phyloP scores from a whole-genome alignment of 2,888 invertebrate species.

The Aspidiotus destructor region DNA sequence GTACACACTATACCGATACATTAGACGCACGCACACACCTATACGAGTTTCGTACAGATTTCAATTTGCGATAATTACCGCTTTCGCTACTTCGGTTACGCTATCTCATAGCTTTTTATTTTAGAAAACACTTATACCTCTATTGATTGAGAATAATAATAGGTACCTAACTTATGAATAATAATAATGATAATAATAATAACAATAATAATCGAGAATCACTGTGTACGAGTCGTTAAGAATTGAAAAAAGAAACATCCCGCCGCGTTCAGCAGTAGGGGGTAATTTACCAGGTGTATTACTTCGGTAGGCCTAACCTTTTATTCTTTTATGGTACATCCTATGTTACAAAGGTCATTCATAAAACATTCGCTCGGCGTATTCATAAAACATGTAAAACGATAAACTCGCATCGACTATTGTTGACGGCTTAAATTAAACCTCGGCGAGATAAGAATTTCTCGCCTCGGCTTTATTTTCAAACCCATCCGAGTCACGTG shows the following conservation, averaged over 20 bases:
- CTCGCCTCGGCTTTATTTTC: too few species aligned
- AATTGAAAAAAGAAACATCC: slow-evolving; percentile 18
- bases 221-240: not conserved
- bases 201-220: slow-evolving; percentile 10
- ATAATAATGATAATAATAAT: too few species aligned
- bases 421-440: slow-evolving; percentile 20
- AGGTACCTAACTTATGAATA: too few species aligned
- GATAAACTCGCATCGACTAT: slow-evolving; percentile 23
- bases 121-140: slow-evolving; percentile 1
- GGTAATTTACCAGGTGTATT: slow-evolving; percentile 30
- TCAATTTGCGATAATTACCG: slow-evolving; percentile 10
- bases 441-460: not conserved
- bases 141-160: slow-evolving; percentile 2
- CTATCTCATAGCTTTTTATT: slow-evolving; percentile 3
- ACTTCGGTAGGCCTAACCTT: slow-evolving; percentile 26
- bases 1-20: too few species aligned
- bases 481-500: too few species aligned
- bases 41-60: slow-evolving; percentile 1
- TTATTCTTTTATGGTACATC: not conserved
- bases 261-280: slow-evolving; percentile 14
- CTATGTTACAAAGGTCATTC: slow-evolving; percentile 26
- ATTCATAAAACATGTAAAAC: slow-evolving; percentile 22
- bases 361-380: slow-evolving; percentile 19
- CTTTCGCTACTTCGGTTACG: slow-evolving; percentile 28
- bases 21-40: too few species aligned